Evolutionary conservation across 2,113 vertebrate species (phyloP).

Genomic region (Podocnemis expansa): DNA sequence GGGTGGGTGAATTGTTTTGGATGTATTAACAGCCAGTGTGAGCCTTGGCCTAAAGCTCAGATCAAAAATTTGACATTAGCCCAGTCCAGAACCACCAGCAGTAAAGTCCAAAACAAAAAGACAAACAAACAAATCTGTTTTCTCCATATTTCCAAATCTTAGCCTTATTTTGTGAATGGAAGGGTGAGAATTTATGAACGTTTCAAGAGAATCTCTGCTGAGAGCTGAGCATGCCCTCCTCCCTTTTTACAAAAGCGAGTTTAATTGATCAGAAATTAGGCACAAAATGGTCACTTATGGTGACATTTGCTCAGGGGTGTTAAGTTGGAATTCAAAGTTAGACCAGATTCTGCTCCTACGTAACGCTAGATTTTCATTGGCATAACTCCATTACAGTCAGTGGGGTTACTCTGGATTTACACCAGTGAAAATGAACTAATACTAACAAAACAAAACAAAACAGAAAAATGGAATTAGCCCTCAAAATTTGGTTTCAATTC

Average conservation of each 20-base stretch:
- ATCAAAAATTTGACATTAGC: too few relatives aligned
- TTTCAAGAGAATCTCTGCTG: constrained; percentile 64
- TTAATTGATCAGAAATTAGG: constrained; percentile 50
- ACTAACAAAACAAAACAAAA: background rate
- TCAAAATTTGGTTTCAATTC: background rate
- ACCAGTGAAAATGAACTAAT: background rate
- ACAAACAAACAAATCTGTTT: constrained; percentile 47
- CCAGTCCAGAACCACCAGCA: constrained; percentile 59
- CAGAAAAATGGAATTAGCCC: background rate
- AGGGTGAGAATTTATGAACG: constrained; percentile 66
- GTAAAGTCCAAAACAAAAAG: background rate
- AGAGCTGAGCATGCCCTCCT: constrained; percentile 68
- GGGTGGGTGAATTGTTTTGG: background rate
- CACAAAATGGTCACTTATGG: constrained; percentile 41
- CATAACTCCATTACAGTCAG: constrained; percentile 20
- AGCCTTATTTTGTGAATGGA: constrained; percentile 67
- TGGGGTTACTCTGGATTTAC: background rate
- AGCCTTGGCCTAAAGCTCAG: too few relatives aligned
- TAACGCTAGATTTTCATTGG: constrained; percentile 31
- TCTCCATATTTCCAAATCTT: constrained; percentile 67
- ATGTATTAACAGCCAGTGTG: background rate
- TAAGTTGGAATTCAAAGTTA: constrained; percentile 55
- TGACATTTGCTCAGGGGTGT: constrained; percentile 63
- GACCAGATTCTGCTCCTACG: constrained; percentile 46
- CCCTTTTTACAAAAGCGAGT: constrained; percentile 53